Evolutionary conservation across 1,140 invertebrate genomes (phyloP).

Genomic region (Drosophila ogumai): DNA sequence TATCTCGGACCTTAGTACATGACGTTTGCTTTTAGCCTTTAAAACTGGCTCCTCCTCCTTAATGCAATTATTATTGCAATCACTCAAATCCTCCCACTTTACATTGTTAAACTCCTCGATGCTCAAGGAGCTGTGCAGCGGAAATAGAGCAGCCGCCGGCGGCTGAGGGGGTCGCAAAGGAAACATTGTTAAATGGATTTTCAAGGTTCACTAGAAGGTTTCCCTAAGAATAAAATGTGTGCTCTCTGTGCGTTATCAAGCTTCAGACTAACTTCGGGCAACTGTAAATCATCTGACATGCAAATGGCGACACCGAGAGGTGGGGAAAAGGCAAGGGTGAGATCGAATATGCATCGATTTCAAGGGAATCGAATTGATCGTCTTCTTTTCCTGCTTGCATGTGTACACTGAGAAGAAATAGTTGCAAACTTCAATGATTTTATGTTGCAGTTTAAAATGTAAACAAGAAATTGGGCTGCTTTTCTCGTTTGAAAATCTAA

Average conservation of each 20-base stretch:
- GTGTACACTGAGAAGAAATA: constrained; percentile 13
- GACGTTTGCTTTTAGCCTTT: neutral
- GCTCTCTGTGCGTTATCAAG: constrained; percentile 1
- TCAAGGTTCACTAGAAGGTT: neutral
- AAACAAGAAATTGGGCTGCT: neutral
- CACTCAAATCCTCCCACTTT: constrained; percentile 23
- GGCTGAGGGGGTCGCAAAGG: constrained; percentile 28
- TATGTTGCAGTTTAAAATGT: neutral
- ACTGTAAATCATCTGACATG: constrained; percentile 31
- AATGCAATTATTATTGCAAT: constrained; percentile 33
- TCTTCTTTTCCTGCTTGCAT: constrained; percentile 22
- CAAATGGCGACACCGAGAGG: constrained; percentile 23
- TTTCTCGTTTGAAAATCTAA: too few species aligned
- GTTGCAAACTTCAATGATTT: neutral
- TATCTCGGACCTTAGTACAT: constrained; percentile 11
- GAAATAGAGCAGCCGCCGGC: constrained; percentile 29
- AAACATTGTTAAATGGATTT: constrained; percentile 41
- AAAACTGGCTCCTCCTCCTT: neutral
- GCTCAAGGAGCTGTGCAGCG: constrained; percentile 46
- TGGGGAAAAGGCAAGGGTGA: neutral
- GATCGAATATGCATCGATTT: constrained; percentile 13
- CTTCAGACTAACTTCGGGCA: constrained; percentile 12
- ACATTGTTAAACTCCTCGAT: constrained; percentile 62
- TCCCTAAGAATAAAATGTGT: neutral
- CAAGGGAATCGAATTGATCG: constrained; percentile 11